Percentiles rank a stretch among this genome's conserved stretches.
These are phyloP conservation scores for Rhynchomys soricoides DNA, from an alignment of 2,113 vertebrate genomes.

Conservation along the genomic window DNA sequence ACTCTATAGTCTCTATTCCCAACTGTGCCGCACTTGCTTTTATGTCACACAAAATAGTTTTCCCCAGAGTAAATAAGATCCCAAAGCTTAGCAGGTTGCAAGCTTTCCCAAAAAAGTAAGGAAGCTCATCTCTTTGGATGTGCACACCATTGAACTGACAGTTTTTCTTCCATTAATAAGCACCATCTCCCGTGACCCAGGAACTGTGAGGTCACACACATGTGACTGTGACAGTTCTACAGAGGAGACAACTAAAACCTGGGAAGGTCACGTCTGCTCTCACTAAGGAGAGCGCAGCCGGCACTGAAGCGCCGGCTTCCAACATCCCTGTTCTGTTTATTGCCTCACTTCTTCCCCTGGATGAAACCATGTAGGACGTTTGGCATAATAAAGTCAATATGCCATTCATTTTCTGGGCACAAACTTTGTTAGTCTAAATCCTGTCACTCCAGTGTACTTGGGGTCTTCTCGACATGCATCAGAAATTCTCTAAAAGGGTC, in stretches of 20 bases:
- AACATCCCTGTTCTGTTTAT: background rate
- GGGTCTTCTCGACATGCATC: background rate
- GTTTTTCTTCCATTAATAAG: slow-evolving; percentile 28
- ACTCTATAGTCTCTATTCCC: background rate
- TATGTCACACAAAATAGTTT: background rate
- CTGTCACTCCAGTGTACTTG: background rate
- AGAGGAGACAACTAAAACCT: background rate
- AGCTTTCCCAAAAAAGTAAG: background rate
- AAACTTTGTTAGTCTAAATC: background rate
- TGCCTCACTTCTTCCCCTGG: background rate
- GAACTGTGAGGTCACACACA: background rate
- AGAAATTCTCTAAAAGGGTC: background rate
- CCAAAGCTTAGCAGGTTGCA: background rate
- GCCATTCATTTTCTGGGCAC: background rate
- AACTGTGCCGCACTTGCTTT: background rate
- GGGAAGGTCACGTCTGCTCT: background rate
- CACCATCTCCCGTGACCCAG: background rate
- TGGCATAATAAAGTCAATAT: background rate
- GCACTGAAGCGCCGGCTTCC: background rate
- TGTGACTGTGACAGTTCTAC: background rate
- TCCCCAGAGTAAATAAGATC: background rate
- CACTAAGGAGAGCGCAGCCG: background rate
- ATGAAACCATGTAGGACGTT: background rate
- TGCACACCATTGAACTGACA: background rate
- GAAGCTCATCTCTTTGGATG: background rate